Base-by-base conservation (phyloP, 2,113 vertebrate species). In the Plestiodon gilberti region DNA sequence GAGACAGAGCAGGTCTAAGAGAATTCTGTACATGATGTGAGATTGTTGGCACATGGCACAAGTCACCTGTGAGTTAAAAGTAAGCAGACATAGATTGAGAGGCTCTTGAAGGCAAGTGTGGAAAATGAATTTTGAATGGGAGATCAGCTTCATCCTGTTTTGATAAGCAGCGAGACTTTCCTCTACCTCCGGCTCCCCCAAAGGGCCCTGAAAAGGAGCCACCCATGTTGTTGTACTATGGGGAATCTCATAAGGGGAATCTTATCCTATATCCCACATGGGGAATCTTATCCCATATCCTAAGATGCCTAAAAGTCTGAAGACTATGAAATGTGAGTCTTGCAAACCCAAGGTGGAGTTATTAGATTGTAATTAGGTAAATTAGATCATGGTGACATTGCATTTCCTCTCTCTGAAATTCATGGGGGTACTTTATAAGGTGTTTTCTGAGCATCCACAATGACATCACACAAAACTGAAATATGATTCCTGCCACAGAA, bases 31-130 rank as follows among this genome's bases (percentile, higher is more conserved):
- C 79, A 87, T 78, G 22, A 38, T 82, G 1, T 23, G 6, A 85
- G 85, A 73, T 23, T 77, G 28, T 88, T 90, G 85, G 1, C 4
- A 71, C 5, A 62, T 23, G 3, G 28, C 57, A 79, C 77, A 73
- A 88, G 1, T 0, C 83, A n/a, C 1, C 1, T 85, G 22, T n/a
- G 55, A 0, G 0, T 69, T n/a, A n/a, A n/a, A n/a, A n/a, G n/a
- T n/a, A n/a, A n/a, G n/a, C n/a, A n/a, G n/a, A n/a, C n/a, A n/a
- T n/a, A n/a, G n/a, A n/a, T n/a, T n/a, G n/a, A n/a, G n/a, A n/a
- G n/a, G n/a, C n/a, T n/a, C 35, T 78, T 3, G 61, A 9, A 85
- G 71, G 78, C 13, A 78, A 87, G 74, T 57, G 52, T 81, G 84
- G 1, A 59, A 90, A 88, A 84, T 3, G 0, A 71, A 82, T 82